phyloP scores from a whole-genome alignment of 2,888 invertebrate genomes.

The Slavum lentiscoides region DNA sequence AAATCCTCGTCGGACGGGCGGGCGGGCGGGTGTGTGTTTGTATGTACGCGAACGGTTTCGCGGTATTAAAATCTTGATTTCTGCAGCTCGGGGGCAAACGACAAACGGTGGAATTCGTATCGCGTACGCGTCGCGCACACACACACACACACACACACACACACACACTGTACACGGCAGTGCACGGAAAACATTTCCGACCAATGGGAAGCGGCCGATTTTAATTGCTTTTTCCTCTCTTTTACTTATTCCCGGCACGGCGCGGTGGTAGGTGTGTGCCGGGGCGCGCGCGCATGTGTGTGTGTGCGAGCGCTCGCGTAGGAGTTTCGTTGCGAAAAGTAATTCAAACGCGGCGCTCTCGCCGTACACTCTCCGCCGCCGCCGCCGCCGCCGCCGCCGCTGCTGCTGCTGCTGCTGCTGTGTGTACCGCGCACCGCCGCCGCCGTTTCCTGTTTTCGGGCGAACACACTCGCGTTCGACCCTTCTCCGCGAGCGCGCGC shows the following conservation, averaged over 20 bases:
- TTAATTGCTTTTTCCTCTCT: conserved; percentile 56
- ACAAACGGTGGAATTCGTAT: conserved; percentile 13
- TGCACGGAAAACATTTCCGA: conserved; percentile 38
- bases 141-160: neutral
- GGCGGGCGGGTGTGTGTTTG: too few species aligned
- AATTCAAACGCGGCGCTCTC: conserved; percentile 31
- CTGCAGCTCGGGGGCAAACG: conserved; percentile 21
- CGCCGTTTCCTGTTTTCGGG: conserved; percentile 37
- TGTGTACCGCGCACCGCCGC: neutral
- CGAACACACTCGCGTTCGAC: neutral
- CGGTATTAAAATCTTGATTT: conserved; percentile 50
- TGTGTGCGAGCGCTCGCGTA: neutral
- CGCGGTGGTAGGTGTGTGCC: neutral
- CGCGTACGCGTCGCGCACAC: too few species aligned
- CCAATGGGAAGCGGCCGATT: conserved; percentile 55
- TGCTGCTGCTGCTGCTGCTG: too few species aligned
- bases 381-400: neutral
- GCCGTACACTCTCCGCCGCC: too few species aligned
- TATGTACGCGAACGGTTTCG: too few species aligned
- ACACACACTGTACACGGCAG: neutral
- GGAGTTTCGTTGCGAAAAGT: conserved; percentile 41
- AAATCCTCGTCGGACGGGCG: too few species aligned
- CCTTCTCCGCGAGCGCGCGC: neutral
- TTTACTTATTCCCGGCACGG: conserved; percentile 9
- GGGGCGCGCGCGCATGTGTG: neutral